Evolutionary conservation across 2,797 vertebrate genomes (phyloP).

Genomic region (Scarus forsteni): DNA sequence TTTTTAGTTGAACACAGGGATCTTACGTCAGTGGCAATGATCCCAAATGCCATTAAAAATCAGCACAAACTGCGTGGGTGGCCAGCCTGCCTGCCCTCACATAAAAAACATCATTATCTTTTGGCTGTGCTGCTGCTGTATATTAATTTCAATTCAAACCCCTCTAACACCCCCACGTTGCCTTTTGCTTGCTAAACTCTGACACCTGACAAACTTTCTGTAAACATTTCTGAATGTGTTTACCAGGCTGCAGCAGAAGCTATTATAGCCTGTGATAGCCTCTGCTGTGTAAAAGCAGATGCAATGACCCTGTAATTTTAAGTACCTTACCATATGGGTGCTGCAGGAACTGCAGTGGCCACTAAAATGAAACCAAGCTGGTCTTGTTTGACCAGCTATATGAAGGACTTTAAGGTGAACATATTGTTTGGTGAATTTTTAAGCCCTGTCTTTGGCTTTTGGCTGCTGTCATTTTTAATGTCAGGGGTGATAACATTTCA

Average conservation of each 20-base stretch:
- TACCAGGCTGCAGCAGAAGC: slow-evolving; percentile 6
- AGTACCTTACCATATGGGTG: background rate
- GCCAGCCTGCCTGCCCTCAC: slow-evolving; percentile 26
- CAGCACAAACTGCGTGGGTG: slow-evolving; percentile 43
- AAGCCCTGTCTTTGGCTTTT: no score
- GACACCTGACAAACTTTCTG: slow-evolving; percentile 42
- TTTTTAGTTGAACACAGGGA: slow-evolving; percentile 28
- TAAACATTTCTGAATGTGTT: slow-evolving; percentile 23
- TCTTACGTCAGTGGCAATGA: slow-evolving; percentile 44
- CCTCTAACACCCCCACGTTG: slow-evolving; percentile 41
- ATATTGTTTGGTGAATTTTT: no score
- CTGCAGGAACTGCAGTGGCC: background rate
- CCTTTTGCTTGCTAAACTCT: background rate
- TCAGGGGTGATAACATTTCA: no score
- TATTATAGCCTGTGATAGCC: background rate
- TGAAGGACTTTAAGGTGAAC: no score
- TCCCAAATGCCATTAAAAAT: slow-evolving; percentile 53
- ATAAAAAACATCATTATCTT: slow-evolving; percentile 58
- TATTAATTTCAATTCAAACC: slow-evolving; percentile 46
- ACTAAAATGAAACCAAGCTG: background rate
- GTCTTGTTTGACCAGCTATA: background rate
- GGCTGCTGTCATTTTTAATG: no score
- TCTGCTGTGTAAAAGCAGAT: slow-evolving; percentile 10
- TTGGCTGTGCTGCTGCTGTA: slow-evolving; percentile 29
- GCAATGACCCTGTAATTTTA: background rate